phyloP scores from a whole-genome alignment of 1,140 invertebrate species.

The Tetraneura akinire region DNA sequence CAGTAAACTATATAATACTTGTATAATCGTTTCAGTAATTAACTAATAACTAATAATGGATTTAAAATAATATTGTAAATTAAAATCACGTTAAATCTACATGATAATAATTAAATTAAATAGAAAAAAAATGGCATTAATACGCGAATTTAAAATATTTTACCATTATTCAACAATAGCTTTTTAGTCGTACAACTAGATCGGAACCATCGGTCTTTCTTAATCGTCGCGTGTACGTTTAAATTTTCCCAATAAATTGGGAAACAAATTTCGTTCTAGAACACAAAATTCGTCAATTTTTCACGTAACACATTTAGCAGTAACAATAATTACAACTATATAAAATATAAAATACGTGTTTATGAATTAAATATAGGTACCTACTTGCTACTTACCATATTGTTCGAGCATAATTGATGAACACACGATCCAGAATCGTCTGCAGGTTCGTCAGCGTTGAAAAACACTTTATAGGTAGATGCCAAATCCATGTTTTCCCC shows the following conservation, averaged over 20 bases:
- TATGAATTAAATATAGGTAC: no score
- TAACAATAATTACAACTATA: neutral
- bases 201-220: conserved; percentile 30
- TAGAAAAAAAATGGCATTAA: no score
- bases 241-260: conserved; percentile 32
- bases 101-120: no score
- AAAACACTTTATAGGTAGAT: conserved; percentile 11
- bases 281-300: no score
- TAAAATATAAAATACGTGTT: neutral
- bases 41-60: no score
- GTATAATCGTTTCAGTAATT: no score
- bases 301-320: no score
- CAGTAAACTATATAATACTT: no score
- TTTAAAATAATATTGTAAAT: no score
- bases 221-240: conserved; percentile 6
- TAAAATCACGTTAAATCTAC: no score
- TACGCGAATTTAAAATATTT: conserved; percentile 30
- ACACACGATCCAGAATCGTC: neutral
- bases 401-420: neutral
- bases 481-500: conserved; percentile 11
- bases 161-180: conserved; percentile 37
- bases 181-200: conserved; percentile 9
- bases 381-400: neutral
- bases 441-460: neutral
- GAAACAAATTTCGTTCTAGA: neutral